Conservation (phyloP, 1,140 invertebrate genomes). For the Harlomillsia oculata region DNA sequence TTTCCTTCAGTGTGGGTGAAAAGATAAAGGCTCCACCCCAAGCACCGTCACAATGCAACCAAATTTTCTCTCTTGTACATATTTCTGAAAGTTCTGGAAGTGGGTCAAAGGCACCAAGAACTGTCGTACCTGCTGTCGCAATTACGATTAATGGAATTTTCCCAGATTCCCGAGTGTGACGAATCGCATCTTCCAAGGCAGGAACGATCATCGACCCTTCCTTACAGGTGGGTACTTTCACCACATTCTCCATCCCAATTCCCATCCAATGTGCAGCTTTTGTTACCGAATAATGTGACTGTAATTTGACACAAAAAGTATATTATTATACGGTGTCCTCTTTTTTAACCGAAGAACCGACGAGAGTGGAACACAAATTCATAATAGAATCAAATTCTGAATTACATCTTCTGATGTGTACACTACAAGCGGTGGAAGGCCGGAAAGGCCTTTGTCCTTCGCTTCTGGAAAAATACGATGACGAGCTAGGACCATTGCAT, state of each 20-base stretch:
- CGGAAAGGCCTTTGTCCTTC: slow-evolving; percentile 58
- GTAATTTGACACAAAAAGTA: too few species aligned
- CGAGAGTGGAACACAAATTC: too few species aligned
- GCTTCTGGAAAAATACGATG: slow-evolving; percentile 60
- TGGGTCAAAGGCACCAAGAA: slow-evolving; percentile 76
- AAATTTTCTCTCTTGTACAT: slow-evolving; percentile 47
- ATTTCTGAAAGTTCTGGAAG: slow-evolving; percentile 57
- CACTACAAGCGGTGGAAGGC: slow-evolving; percentile 50
- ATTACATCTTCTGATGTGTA: slow-evolving; percentile 67
- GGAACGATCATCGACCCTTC: slow-evolving; percentile 53
- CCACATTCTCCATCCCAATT: slow-evolving; percentile 63
- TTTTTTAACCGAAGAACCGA: too few species aligned
- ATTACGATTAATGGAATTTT: slow-evolving; percentile 58
- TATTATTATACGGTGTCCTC: not conserved
- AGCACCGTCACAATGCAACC: slow-evolving; percentile 53
- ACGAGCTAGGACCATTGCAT: slow-evolving; percentile 68
- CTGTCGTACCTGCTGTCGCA: slow-evolving; percentile 64
- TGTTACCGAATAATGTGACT: slow-evolving; percentile 77
- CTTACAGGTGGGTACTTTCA: slow-evolving; percentile 56
- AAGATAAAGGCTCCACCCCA: slow-evolving; percentile 49
- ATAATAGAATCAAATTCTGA: too few species aligned
- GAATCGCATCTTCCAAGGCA: slow-evolving; percentile 49
- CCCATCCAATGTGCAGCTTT: slow-evolving; percentile 72
- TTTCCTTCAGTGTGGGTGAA: slow-evolving; percentile 43
- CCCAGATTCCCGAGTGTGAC: slow-evolving; percentile 41